Evolutionary conservation across 2,113 vertebrate species (phyloP).

Genomic region (Calonectris borealis): DNA sequence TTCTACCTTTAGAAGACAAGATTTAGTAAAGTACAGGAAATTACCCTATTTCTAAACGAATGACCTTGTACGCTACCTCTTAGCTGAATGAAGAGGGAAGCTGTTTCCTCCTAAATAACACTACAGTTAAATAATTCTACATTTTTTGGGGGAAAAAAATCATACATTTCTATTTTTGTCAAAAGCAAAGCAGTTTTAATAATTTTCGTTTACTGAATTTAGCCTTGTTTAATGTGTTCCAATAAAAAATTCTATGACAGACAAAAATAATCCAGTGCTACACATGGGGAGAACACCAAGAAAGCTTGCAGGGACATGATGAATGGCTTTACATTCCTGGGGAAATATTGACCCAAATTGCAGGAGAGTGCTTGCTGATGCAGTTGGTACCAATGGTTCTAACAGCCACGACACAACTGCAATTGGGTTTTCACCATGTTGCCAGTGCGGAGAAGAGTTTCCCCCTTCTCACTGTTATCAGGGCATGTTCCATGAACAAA

Average conservation of each 20-base stretch:
- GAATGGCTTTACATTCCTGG: neutral
- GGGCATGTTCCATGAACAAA: neutral
- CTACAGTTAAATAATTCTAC: neutral
- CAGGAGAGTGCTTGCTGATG: neutral
- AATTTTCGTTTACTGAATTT: neutral
- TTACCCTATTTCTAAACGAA: neutral
- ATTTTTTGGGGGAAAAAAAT: neutral
- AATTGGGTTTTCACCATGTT: neutral
- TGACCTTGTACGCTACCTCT: neutral
- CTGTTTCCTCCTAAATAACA: neutral
- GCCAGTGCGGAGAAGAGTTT: neutral
- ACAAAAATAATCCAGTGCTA: neutral
- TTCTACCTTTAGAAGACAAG: constrained; percentile 9
- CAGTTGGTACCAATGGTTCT: neutral
- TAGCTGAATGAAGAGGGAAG: neutral
- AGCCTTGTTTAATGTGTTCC: neutral
- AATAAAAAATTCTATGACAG: neutral
- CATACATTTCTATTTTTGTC: neutral
- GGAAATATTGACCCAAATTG: neutral
- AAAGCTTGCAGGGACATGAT: neutral
- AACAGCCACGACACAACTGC: neutral
- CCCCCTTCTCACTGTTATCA: neutral
- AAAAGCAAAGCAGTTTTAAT: neutral
- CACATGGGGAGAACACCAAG: neutral
- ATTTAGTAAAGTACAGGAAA: neutral